phyloP scores from a whole-genome alignment of 1,140 invertebrate genomes.

The Caenorhabditis briggsae region DNA sequence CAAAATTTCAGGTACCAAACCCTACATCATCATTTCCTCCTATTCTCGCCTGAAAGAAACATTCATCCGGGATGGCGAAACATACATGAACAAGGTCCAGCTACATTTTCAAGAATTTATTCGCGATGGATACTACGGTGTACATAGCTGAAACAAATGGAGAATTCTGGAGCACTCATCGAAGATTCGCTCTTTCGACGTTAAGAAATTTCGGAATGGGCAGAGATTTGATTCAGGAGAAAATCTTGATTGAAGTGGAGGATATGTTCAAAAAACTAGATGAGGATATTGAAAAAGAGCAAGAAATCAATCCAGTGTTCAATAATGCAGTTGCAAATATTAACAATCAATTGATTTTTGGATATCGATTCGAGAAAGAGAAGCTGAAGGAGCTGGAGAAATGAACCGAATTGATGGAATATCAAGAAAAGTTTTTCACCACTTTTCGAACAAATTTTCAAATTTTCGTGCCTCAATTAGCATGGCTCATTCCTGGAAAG shows the following conservation, averaged over 20 bases:
- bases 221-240: constrained; percentile 22
- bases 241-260: constrained; percentile 15
- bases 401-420: neutral
- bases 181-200: neutral
- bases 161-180: constrained; percentile 10
- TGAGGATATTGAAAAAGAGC: neutral
- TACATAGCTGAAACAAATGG: constrained; percentile 9
- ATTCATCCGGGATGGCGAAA: constrained; percentile 1
- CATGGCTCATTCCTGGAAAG: neutral
- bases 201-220: constrained; percentile 14
- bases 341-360: constrained; percentile 62
- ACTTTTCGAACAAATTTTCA: neutral
- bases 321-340: constrained; percentile 54
- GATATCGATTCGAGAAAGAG: constrained; percentile 58
- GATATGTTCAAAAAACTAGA: neutral
- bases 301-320: neutral
- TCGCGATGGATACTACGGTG: neutral
- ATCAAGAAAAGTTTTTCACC: neutral
- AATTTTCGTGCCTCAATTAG: neutral
- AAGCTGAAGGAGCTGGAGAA: neutral
- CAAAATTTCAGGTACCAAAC: neutral
- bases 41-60: neutral
- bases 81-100: neutral
- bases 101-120: neutral
- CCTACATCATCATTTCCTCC: neutral